Conservation (phyloP, 2,113 vertebrate species). For the Eubucco bourcierii region DNA sequence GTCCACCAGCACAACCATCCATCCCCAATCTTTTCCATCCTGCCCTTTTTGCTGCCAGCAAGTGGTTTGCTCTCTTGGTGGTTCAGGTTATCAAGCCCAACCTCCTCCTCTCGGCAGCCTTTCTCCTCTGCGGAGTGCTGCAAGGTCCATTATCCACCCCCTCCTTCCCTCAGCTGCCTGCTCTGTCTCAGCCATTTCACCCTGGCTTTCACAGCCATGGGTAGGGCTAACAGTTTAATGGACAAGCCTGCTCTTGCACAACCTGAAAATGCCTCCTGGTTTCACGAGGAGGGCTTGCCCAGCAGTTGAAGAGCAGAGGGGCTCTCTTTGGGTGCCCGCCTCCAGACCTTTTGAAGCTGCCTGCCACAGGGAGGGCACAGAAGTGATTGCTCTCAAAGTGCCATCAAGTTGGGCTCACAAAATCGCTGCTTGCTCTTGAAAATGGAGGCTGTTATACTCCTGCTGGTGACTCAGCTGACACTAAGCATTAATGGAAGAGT, state of each 20-base stretch:
- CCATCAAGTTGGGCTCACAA: not conserved
- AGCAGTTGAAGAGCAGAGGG: not conserved
- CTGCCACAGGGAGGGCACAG: rapidly evolving
- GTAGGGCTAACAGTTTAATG: constrained; percentile 15
- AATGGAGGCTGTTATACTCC: not conserved
- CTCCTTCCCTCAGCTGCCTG: not conserved
- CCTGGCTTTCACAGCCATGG: not conserved
- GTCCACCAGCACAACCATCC: not conserved
- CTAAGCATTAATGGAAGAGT: not conserved
- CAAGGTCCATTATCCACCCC: not conserved
- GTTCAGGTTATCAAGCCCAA: not conserved
- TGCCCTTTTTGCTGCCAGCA: not conserved
- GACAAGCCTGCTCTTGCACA: constrained; percentile 38
- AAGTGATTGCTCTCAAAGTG: not conserved
- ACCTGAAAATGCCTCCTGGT: not conserved
- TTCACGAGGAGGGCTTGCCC: rapidly evolving
- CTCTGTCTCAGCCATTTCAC: constrained; percentile 8
- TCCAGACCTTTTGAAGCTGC: not conserved
- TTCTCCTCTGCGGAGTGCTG: not conserved
- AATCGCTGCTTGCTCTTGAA: not conserved
- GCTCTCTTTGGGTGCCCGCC: not conserved
- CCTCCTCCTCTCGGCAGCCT: not conserved
- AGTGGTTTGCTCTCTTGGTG: not conserved
- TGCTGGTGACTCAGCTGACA: not conserved
- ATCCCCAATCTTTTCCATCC: not conserved